Conservation (phyloP, 2,113 vertebrate genomes). For the Synodontis membranacea region DNA sequence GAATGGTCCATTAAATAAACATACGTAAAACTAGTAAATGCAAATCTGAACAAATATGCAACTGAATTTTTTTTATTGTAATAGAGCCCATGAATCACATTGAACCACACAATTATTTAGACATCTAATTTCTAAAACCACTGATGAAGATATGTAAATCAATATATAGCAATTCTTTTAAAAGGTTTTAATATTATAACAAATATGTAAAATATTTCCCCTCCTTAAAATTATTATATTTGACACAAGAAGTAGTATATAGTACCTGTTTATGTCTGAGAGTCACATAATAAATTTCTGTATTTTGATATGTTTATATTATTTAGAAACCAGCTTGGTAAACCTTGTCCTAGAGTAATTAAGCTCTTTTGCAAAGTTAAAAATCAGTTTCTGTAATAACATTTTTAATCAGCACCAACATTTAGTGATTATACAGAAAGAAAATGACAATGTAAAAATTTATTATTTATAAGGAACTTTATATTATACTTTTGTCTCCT, state of each 20-base stretch:
- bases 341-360: neutral
- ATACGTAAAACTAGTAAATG: constrained; percentile 36
- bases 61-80: constrained; percentile 2
- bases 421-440: constrained; percentile 44
- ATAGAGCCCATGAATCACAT: neutral
- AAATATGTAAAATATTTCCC: neutral
- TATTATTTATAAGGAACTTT: neutral
- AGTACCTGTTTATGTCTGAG: neutral
- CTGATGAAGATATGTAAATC: neutral
- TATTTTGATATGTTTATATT: neutral
- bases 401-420: constrained; percentile 42
- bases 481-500: neutral
- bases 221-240: neutral
- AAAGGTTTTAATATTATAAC: neutral
- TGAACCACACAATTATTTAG: neutral
- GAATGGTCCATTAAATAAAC: constrained; percentile 23
- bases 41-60: constrained; percentile 35
- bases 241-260: neutral
- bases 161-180: neutral
- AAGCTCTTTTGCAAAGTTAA: neutral
- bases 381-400: constrained; percentile 45
- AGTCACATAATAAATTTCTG: neutral
- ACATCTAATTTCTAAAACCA: neutral
- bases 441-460: constrained; percentile 5
- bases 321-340: neutral